Percentiles rank a stretch among this genome's conserved stretches.
Conservation (phyloP, 2,113 vertebrate genomes). For the Brachyhypopomus gauderio region DNA sequence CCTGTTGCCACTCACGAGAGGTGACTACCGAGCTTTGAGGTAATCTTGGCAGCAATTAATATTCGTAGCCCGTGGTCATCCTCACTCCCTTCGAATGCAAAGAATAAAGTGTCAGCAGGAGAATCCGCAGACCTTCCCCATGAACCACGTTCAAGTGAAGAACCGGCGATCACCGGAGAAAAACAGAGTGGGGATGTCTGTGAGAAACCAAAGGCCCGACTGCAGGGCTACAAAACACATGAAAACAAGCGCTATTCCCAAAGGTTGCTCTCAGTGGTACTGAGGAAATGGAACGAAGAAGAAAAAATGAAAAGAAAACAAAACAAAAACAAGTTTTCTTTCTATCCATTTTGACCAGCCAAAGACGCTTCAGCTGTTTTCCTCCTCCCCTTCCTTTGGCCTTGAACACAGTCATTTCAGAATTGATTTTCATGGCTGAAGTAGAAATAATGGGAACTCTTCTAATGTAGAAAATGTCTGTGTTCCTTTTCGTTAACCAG, state of each 20-base stretch:
- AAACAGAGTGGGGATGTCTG: not conserved
- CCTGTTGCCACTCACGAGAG: conserved; percentile 43
- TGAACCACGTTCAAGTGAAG: conserved; percentile 13
- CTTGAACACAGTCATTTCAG: conserved; percentile 94
- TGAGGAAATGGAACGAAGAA: conserved; percentile 68
- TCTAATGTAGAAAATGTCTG: conserved; percentile 98
- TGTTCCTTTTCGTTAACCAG: conserved; percentile 99
- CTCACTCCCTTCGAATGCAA: conserved; percentile 57
- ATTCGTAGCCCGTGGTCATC: conserved; percentile 54
- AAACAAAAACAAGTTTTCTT: conserved; percentile 77
- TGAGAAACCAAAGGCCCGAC: conserved; percentile 15
- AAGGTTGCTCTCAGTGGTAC: conserved; percentile 58
- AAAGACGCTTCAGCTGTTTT: conserved; percentile 85
- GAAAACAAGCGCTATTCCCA: conserved; percentile 69
- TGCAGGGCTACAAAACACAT: conserved; percentile 52
- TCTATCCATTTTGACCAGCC: conserved; percentile 85
- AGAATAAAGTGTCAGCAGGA: conserved; percentile 31
- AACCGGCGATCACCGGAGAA: not conserved
- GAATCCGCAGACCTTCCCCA: not conserved
- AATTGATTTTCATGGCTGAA: conserved; percentile 99
- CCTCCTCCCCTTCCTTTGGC: conserved; percentile 74
- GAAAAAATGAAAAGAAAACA: conserved; percentile 60
- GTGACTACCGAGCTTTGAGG: conserved; percentile 54
- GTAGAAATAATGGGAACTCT: conserved; percentile 98
- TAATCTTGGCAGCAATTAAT: conserved; percentile 62